A percentile compares a stretch with the other conserved stretches of the same genome.
phyloP scores from a whole-genome alignment of 1,140 invertebrate genomes.

The Zophobas morio region DNA sequence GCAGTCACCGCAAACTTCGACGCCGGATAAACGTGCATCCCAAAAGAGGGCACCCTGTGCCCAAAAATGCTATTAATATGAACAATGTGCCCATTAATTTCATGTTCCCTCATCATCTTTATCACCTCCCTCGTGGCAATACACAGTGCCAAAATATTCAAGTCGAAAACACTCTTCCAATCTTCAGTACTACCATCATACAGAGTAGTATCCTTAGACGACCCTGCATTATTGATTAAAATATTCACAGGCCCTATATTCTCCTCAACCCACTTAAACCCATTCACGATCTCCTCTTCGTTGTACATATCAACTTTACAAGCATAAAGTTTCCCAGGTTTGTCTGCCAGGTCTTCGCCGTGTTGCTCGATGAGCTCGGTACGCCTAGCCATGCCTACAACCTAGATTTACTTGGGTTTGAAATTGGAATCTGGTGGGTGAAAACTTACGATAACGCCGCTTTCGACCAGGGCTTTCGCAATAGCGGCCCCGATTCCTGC shows the following conservation, averaged over 20 bases:
- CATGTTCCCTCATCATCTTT: constrained; percentile 28
- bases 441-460: neutral
- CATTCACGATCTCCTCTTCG: constrained; percentile 75
- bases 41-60: constrained; percentile 8
- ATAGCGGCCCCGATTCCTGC: constrained; percentile 8
- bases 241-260: constrained; percentile 78
- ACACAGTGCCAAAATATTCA: constrained; percentile 17
- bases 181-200: constrained; percentile 52
- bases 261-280: constrained; percentile 77
- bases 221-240: constrained; percentile 82
- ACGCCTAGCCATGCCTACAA: neutral
- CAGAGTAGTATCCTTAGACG: constrained; percentile 62
- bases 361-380: constrained; percentile 21
- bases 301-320: constrained; percentile 77
- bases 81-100: constrained; percentile 43
- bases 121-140: constrained; percentile 42
- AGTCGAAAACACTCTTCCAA: constrained; percentile 29
- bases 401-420: neutral
- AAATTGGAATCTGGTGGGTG: neutral
- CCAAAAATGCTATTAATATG: constrained; percentile 44
- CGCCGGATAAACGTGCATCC: constrained; percentile 22
- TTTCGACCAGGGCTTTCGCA: neutral
- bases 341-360: neutral
- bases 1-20: constrained; percentile 19
- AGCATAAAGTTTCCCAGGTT: constrained; percentile 67